Evolutionary conservation across 1,140 invertebrate species (phyloP), one percentile per base, ranked within the genome.

Genomic region (Brachionus rotundiformis): DNA sequence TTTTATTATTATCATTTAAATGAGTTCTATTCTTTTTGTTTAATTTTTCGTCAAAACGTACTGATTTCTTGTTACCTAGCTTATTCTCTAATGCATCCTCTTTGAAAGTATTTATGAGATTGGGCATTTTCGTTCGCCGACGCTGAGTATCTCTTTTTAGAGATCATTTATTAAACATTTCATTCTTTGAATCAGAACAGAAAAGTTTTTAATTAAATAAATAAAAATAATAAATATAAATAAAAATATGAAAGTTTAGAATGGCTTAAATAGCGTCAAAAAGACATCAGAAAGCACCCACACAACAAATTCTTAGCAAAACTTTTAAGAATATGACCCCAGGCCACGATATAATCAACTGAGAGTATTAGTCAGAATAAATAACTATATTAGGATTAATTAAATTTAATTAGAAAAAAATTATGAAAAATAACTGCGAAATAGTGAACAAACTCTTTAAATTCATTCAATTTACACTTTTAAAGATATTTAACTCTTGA

Each of bases 21-120:
- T 73, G 36, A 44, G 36, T 71, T 13, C 33, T 71, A 36, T 71
- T 33, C 16, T 71, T 71, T 36, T 71, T 71, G 33, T 71, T 71
- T 36, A 36, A 4, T 16, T 36, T 71, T 33, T 71, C 65, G n/a
- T 71, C 65, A n/a, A 71, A 71, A 41, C 65, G 65, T 0, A 71
- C 65, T 16, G 29, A 71, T 71, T 71, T 71, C 33, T 71, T 71
- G 23, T 54, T 54, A 16, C 47, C 47, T 19, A 54, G 19, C 31
- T 71, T 33, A 23, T 36, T 39, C 65, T 71, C 29, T 27, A 59
- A 4, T 59, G 61, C 3, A 71, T 71, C 65, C 19, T 71, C 65
- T 39, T 39, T 71, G 39, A 23, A 71, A 54, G n/a, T 54, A 16
- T n/a, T 19, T 39, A 36, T 23, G 7, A 39, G 4, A 39, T 39